Evolutionary conservation across 1,140 invertebrate species (phyloP).

Genomic region (Drosophila azteca): DNA sequence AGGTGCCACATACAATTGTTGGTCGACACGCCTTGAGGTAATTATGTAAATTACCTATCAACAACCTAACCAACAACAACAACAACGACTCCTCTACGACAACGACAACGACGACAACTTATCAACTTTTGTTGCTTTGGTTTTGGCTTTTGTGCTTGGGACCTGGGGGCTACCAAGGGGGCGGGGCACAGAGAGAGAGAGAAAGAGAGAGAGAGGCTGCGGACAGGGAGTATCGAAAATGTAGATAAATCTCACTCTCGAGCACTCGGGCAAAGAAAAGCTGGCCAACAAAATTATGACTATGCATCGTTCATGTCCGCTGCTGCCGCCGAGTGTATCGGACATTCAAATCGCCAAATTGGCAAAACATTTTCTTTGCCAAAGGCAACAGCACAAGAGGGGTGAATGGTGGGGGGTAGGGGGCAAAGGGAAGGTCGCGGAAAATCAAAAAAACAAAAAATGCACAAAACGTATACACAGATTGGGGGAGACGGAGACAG

Average conservation of each 20-base stretch:
- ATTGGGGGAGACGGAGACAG: slow-evolving; percentile 9
- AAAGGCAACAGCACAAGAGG: slow-evolving; percentile 15
- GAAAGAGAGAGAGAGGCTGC: too few relatives aligned
- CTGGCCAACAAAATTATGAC: slow-evolving; percentile 39
- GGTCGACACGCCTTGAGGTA: slow-evolving; percentile 59
- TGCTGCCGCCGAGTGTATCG: slow-evolving; percentile 45
- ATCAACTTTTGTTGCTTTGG: slow-evolving; percentile 49
- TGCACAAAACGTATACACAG: not conserved
- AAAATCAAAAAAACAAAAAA: slow-evolving; percentile 30
- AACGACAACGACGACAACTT: slow-evolving; percentile 50
- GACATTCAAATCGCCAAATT: slow-evolving; percentile 69
- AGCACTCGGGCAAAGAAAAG: slow-evolving; percentile 8
- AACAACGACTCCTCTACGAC: slow-evolving; percentile 16
- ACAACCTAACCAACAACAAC: slow-evolving; percentile 32
- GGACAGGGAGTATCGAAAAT: slow-evolving; percentile 41
- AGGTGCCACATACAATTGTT: slow-evolving; percentile 48
- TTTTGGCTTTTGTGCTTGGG: slow-evolving; percentile 44
- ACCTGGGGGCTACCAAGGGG: slow-evolving; percentile 4
- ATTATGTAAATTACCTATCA: slow-evolving; percentile 72
- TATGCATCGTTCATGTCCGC: slow-evolving; percentile 57
- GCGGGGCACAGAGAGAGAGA: too few relatives aligned
- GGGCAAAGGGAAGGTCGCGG: slow-evolving; percentile 44
- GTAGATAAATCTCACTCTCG: slow-evolving; percentile 61
- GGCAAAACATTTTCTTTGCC: slow-evolving; percentile 56
- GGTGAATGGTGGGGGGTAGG: too few relatives aligned